A percentile compares a stretch with the other conserved stretches of the same genome.
Conservation (phyloP, 2,888 invertebrate species). For the Candidula unifasciata region DNA sequence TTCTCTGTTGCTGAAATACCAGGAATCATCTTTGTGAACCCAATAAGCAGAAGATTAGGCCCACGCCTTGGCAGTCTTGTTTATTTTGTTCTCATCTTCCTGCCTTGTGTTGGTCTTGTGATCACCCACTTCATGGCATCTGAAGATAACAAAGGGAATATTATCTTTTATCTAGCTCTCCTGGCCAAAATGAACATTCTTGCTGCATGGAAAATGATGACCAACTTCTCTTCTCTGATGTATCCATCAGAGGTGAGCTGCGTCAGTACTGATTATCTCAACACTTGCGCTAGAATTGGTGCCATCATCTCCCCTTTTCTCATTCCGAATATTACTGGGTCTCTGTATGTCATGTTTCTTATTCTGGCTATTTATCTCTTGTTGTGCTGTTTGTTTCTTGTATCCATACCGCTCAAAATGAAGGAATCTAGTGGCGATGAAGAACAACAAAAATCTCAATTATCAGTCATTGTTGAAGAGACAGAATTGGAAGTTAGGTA, state of each 20-base stretch:
- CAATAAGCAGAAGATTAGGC: conserved; percentile 26
- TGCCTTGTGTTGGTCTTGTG: not conserved
- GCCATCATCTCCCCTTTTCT: conserved; percentile 49
- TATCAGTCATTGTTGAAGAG: conserved; percentile 36
- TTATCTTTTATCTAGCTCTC: conserved; percentile 27
- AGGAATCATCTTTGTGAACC: conserved; percentile 38
- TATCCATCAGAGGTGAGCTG: conserved; percentile 68
- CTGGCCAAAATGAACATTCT: conserved; percentile 32
- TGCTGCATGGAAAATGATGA: conserved; percentile 63
- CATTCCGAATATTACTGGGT: conserved; percentile 4
- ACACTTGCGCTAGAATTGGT: conserved; percentile 40
- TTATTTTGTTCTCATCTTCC: not conserved
- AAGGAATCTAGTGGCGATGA: not conserved
- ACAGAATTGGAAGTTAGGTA: conserved; percentile 26
- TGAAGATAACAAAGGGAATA: not conserved
- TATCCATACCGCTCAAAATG: conserved; percentile 20
- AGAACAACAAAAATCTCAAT: not conserved
- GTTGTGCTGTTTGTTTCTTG: conserved; percentile 21
- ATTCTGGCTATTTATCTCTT: conserved; percentile 1
- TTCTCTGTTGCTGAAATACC: conserved; percentile 52
- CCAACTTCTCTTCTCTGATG: conserved; percentile 62
- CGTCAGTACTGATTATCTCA: conserved; percentile 39
- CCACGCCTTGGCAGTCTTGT: not conserved
- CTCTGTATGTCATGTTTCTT: conserved; percentile 12
- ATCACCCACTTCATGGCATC: conserved; percentile 24